phyloP scores from a whole-genome alignment of 2,888 invertebrate genomes.

The Hypomecis punctinalis region DNA sequence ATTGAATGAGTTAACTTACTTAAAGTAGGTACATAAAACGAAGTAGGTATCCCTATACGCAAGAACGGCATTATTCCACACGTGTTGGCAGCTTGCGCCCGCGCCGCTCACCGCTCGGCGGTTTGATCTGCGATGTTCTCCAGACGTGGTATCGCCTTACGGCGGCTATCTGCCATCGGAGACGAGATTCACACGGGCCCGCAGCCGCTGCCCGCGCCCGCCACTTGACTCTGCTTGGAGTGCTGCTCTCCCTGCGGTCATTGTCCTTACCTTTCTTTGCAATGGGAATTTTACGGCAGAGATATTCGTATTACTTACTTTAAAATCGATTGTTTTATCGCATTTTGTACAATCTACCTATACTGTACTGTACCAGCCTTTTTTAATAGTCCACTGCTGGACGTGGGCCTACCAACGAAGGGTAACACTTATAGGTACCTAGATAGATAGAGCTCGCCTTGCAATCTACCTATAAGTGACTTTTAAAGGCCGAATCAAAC shows the following conservation, averaged over 20 bases:
- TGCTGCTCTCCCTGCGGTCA: slow-evolving; percentile 38
- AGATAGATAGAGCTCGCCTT: too few relatives aligned
- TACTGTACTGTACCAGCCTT: too few relatives aligned
- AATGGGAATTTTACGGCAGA: slow-evolving; percentile 3
- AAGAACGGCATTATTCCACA: slow-evolving; percentile 69
- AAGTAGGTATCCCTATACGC: slow-evolving; percentile 32
- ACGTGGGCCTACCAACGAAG: too few relatives aligned
- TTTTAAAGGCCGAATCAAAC: too few relatives aligned
- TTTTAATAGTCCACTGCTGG: too few relatives aligned
- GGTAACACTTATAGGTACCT: too few relatives aligned
- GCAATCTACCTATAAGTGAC: too few relatives aligned
- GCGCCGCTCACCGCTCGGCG: slow-evolving; percentile 6
- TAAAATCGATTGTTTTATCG: too few relatives aligned
- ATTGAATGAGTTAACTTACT: too few relatives aligned
- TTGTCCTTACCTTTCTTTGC: slow-evolving; percentile 31
- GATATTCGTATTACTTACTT: neutral
- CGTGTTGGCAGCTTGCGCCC: slow-evolving; percentile 60
- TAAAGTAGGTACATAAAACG: slow-evolving; percentile 13
- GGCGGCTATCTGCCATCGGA: slow-evolving; percentile 54
- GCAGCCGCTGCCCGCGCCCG: slow-evolving; percentile 44
- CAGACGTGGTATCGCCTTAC: slow-evolving; percentile 81
- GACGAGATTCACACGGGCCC: slow-evolving; percentile 72
- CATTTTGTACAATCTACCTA: too few relatives aligned
- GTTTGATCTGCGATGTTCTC: slow-evolving; percentile 65
- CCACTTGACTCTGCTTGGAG: slow-evolving; percentile 53